Base-by-base conservation (phyloP, 2,888 invertebrate species). In the Thymelicus sylvestris region DNA sequence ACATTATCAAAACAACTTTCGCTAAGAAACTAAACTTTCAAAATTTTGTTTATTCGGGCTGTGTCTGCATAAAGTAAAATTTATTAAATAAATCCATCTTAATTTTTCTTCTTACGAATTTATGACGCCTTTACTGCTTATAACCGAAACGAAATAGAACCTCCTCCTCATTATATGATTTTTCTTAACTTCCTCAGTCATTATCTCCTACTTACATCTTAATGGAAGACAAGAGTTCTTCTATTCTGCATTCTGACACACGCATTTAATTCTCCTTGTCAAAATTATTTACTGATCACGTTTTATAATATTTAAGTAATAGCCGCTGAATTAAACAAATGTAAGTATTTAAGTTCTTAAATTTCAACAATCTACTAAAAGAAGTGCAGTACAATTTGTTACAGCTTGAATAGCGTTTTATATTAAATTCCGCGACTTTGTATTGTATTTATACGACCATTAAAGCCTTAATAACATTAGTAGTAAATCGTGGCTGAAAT, bases 401-500 rank as follows among this genome's bases (percentile, higher is more conserved):
- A 55, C 39, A 10, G 19, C 52, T 19, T 19, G 50, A 52, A 64
- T 6, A 15, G 39, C 15, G 55, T 57, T 55, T 44, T 66, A 44
- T 66, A 52, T 55, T 55, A 65, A 52, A 65, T 65, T 65, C 65
- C 41, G 24, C 44, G 12, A 41, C 24, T 44, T 55, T 55, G 31
- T 48, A 63, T 63, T 63, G 38, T 66, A 44, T 66, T 55, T 57
- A 44, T 57, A 44, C 12, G 19, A 13, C 66, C 57, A 66, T 57
- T 66, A 59, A 57, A 55, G 24, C 47, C 31, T 66, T 47, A 44
- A 59, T 47, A 59, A 59, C 57, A 57, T 65, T 31, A 44, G 55
- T 48, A 60, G 48, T 66, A 59, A 67, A 67, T 67, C 67, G 48
- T 48, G 59, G 7, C 38, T 38, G 59, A 59, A 57, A 67, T 19